Evolutionary conservation across 2,113 vertebrate species (phyloP).

Genomic region (Leptosomus discolor): DNA sequence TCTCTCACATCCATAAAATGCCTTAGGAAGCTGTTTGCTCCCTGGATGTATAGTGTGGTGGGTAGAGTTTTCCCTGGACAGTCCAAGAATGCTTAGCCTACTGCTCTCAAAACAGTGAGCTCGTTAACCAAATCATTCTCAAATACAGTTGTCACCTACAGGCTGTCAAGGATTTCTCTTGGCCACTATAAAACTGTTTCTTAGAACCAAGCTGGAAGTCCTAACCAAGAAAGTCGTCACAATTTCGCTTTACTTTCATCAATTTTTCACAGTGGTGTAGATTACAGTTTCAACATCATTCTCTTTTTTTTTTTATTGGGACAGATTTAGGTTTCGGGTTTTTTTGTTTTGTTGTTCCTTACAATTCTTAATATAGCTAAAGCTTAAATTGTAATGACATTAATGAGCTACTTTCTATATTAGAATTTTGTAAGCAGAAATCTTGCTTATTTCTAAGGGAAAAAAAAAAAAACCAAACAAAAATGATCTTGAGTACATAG

Average conservation of each 20-base stretch:
- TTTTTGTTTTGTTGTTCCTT: background rate
- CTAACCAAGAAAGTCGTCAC: background rate
- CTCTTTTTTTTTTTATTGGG: background rate
- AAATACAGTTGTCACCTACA: background rate
- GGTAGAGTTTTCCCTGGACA: background rate
- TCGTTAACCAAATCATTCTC: background rate
- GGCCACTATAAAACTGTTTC: background rate
- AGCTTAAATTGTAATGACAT: background rate
- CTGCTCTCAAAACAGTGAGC: background rate
- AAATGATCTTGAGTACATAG: background rate
- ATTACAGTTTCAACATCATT: background rate
- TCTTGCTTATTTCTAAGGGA: background rate
- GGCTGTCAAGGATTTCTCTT: background rate
- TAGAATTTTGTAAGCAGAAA: background rate
- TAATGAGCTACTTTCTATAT: background rate
- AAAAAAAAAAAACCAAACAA: too few species aligned
- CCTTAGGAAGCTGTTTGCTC: background rate
- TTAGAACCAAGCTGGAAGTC: background rate
- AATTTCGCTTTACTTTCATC: background rate
- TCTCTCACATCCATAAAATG: background rate
- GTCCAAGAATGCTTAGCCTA: background rate
- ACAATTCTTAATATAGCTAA: background rate
- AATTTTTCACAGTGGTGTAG: background rate
- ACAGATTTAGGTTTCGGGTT: background rate
- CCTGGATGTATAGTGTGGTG: background rate